Base-by-base conservation (phyloP, 2,797 vertebrate genomes). In the Pangasius macronema region DNA sequence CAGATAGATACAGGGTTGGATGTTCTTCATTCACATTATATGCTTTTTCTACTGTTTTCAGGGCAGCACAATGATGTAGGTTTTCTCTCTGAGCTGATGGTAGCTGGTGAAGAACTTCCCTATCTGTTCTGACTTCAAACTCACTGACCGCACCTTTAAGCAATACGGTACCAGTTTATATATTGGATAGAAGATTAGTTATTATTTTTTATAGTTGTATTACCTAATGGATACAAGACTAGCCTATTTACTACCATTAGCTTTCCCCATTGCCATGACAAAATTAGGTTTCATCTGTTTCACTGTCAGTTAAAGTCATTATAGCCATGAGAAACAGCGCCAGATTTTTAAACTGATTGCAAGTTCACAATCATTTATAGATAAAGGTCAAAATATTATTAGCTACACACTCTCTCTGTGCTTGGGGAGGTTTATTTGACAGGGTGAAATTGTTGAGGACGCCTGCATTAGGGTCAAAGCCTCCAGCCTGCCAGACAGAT, bases 401-500 rank as follows among this genome's bases (percentile, higher is more conserved):
- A 65, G 14, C 65, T 57, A n/a, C 57, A 63, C 20, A 18, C 51
- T 84, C 18, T 53, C n/a, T 77, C 8, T 61, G 5, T 77, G 42
- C 76, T 70, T 5, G 3, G 36, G 67, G 65, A 80, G 73, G 73
- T 81, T 53, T 80, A 57, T 84, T 33, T 84, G 73, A 87, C 65
- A 84, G 42, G 65, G 27, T 81, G 82, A 81, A 65, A 89, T 53
- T 2, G 51, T 14, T 24, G 46, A 82, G 5, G 72, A 77, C 3
- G 14, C 39, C 51, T 42, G 36, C 30, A 83, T 33, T 33, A 22
- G 55, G 85, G 82, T 84, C 55, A 55, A 53, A 80, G 76, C 76
- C 67, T 67, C 59, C 59, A 83, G 22, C 11, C 53, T 72, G 55
- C 42, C 77, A 70, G 82, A 85, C 36, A 20, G 46, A 84, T 63